Evolutionary conservation across 1,140 invertebrate species (phyloP), one percentile per base, ranked within the genome.

Genomic region (Chrysoperla carnea): DNA sequence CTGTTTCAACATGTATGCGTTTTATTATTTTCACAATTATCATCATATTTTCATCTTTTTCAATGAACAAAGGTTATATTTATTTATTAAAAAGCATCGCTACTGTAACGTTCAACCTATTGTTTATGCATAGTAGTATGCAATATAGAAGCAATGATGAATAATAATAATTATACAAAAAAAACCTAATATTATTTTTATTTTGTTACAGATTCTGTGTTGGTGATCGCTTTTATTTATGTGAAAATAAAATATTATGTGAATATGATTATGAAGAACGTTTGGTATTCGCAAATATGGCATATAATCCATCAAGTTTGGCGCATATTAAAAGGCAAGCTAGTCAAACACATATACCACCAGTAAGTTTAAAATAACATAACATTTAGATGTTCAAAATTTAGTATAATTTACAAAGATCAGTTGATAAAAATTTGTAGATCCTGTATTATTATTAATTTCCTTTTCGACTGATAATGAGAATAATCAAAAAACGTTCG

Each of bases 231-330:
- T 96, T 94, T 64, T 96, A 94, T 64, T 65, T 97, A 49, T 92
- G 87, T 67, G 90, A 95, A 59, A 95, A 95, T 66, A 93, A 93
- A 69, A 94, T 96, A 49, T 74, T 96, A 11, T 97, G 92, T 68
- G 90, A 95, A 62, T 93, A 92, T 60, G 91, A 97, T 63, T 96
- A 95, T 60, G 89, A 94, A 59, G 89, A 94, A 63, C 69, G 88
- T 46, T 67, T 89, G 60, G 82, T 90, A 36, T 90, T 90, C 60
- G 84, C 86, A 35, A 88, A 83, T 56, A 87, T 92, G 81, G 82
- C 86, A 27, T 84, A 86, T 63, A 87, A 90, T 58, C 85, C 88
- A 38, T 81, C 83, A 36, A 78, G 80, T 35, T 66, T 89, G 36
- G 80, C 84, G 37, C 87, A 92, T 60, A 73, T 93, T 42, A 91